Base-by-base conservation (phyloP, 2,797 vertebrate species). In the Nyctalus aviator region DNA sequence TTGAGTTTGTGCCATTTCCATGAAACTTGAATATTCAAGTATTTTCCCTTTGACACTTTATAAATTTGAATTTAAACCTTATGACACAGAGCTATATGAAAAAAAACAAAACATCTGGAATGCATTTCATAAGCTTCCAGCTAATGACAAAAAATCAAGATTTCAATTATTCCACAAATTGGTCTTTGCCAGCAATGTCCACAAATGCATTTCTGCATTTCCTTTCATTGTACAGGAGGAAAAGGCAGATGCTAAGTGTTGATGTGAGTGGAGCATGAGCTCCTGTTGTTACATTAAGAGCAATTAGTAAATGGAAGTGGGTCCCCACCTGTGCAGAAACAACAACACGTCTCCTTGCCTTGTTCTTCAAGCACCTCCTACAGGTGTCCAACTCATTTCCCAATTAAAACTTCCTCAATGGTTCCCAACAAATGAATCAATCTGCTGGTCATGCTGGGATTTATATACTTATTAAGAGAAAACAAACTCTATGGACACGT, bases 91-190 rank as follows among this genome's bases (percentile, higher is more conserved):
- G 55, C 23, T 86, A 37, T 57, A 46, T 66, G 76, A 35, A 86
- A 71, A 79, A 57, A 73, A 73, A 35, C 84, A 71, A 82, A 57
- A 73, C 62, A 78, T 66, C 71, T 93, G 71, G 27, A 92, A 79
- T 8, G 4, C 0, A 21, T 66, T 96, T 88, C 4, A 1, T 25
- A 84, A 96, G 84, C 53, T 76, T 21, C 20, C 15, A 5, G 76
- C 64, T 94, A 66, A 94, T 68, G 77, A 75, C 11, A 84, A 76
- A 94, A 62, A 96, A 95, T 84, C 62, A 37, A 77, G 27, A 21
- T 94, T 72, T 81, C n/a, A 44, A 90, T 91, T 48, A 84, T 76
- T 95, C 46, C 10, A 87, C 20, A 92, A 87, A 90, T 37, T 1
- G 1, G 55, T 78, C 79, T 78, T 85, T 88, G 66, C 44, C 82